Percentiles rank a stretch among this genome's conserved stretches.
Conservation (phyloP, 2,888 invertebrate species). For the Gastracanthus pulcherrimus region DNA sequence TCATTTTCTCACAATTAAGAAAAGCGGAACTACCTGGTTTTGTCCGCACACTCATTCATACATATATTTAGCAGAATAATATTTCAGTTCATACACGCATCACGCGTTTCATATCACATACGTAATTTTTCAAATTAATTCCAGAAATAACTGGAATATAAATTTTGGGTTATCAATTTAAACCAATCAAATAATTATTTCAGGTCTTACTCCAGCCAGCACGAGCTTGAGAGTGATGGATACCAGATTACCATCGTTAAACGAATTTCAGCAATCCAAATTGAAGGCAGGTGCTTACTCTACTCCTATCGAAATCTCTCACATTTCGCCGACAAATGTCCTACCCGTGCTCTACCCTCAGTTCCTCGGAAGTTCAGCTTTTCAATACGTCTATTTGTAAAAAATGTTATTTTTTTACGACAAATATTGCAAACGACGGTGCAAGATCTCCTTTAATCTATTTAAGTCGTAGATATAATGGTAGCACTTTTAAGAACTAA, state of each 20-base stretch:
- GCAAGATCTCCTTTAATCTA: not conserved
- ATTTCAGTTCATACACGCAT: too few relatives aligned
- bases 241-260: constrained; percentile 25
- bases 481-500: not conserved
- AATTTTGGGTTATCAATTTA: too few relatives aligned
- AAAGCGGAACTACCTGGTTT: too few relatives aligned
- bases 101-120: too few relatives aligned
- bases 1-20: too few relatives aligned
- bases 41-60: too few relatives aligned
- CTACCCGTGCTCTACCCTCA: not conserved
- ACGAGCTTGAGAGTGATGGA: constrained; percentile 44
- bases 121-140: too few relatives aligned
- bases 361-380: not conserved
- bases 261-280: constrained; percentile 42
- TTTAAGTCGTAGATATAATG: not conserved
- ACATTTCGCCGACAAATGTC: constrained; percentile 18
- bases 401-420: not conserved
- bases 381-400: constrained; percentile 26
- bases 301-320: constrained; percentile 41
- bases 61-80: too few relatives aligned
- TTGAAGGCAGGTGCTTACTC: constrained; percentile 37
- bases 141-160: too few relatives aligned
- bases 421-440: not conserved
- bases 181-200: constrained; percentile 9
- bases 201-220: constrained; percentile 48